A percentile compares a stretch with the other conserved stretches of the same genome.
Evolutionary conservation across 2,113 vertebrate species (phyloP).

Genomic region (Pedionomus torquatus): DNA sequence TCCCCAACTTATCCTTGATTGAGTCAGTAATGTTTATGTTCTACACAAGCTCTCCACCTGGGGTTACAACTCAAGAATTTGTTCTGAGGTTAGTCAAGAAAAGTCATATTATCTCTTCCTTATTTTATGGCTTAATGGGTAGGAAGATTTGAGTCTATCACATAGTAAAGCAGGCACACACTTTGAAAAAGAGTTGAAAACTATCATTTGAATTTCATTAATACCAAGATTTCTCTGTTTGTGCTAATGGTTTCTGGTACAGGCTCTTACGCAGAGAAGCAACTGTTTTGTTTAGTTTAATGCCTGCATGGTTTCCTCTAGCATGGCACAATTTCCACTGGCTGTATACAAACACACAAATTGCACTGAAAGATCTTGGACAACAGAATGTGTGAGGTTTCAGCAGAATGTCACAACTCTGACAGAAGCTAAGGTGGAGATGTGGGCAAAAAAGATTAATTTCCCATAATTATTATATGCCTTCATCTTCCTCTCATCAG

Average conservation of each 20-base stretch:
- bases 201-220: neutral
- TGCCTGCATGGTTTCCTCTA: neutral
- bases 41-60: neutral
- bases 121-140: neutral
- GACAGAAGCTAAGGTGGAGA: neutral
- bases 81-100: neutral
- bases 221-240: constrained; percentile 29
- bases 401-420: neutral
- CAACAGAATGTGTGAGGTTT: neutral
- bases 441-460: neutral
- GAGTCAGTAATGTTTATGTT: constrained; percentile 48
- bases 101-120: neutral
- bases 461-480: neutral
- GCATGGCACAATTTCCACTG: neutral
- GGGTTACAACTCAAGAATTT: neutral
- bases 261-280: neutral
- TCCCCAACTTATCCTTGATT: constrained; percentile 49
- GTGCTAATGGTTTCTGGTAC: neutral
- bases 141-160: neutral
- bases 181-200: neutral
- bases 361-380: neutral
- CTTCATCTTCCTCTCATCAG: neutral
- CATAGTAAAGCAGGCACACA: neutral
- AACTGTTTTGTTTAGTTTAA: constrained; percentile 10
- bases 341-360: neutral